Base-by-base conservation (phyloP, 2,113 vertebrate species). In the Cynoglossus semilaevis region DNA sequence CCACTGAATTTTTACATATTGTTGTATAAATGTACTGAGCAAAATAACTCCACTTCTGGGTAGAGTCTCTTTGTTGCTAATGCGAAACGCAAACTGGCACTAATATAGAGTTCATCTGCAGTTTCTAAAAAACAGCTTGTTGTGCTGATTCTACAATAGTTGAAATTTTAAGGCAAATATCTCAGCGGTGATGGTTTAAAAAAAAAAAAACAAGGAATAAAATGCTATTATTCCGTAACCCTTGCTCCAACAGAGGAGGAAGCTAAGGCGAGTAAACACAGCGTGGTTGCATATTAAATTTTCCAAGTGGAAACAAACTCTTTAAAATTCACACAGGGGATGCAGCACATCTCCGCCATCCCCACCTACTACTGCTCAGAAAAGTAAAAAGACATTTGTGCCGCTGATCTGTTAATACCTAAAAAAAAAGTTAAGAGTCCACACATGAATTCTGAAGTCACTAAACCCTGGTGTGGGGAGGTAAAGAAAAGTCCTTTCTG, bases 111-210 rank as follows among this genome's bases (percentile, higher is more conserved):
- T 70, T 77, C 50, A 77, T 76, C 3, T 79, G 77, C 54, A 51
- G 67, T 80, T 84, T 82, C 78, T 77, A 56, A 77, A 67, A 72
- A 59, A 40, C 54, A 49, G 71, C 69, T 68, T 80, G 74, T 64
- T 81, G 35, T 60, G 45, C 74, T 53, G 61, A 76, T 61, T 83
- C 53, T 67, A 73, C 80, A 40, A 72, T 36, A 65, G 60, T 69
- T 41, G 63, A 74, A 55, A 78, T 70, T 75, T 75, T 68, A 16
- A 77, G 70, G 67, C 67, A 76, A 74, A 74, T 71, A 72, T 64
- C 70, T 67, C 15, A 54, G 51, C 74, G 46, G 59, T 51, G 63
- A 41, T 22, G 58, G 71, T 37, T 52, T 58, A 71, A 47, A 56
- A 67, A 57, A 59, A 64, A 79, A 69, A 63, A 60, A 77, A 81